phyloP scores from a whole-genome alignment of 2,888 invertebrate species.

The Andrena chrysosceles region DNA sequence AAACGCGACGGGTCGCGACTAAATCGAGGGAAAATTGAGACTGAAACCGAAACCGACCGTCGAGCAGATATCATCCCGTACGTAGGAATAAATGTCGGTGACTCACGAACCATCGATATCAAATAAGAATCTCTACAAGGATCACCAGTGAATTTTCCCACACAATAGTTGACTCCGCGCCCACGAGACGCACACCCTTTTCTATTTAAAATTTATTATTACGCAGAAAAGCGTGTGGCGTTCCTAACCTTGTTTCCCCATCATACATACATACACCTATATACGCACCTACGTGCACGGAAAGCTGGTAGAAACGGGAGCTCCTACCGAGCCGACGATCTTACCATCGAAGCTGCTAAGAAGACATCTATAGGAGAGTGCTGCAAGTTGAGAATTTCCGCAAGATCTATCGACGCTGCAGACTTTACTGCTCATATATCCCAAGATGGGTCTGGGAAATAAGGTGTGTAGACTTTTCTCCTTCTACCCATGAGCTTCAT shows the following conservation, averaged over 20 bases:
- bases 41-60: not conserved
- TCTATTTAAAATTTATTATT: not conserved
- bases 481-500: not conserved
- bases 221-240: not conserved
- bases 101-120: slow-evolving; percentile 12
- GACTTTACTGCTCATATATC: not conserved
- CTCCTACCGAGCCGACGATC: not conserved
- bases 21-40: not conserved
- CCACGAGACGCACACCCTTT: not conserved
- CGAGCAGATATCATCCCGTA: not conserved
- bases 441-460: slow-evolving; percentile 48
- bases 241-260: slow-evolving; percentile 1
- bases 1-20: not conserved
- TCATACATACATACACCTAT: not conserved
- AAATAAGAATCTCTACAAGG: not conserved
- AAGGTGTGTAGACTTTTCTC: slow-evolving; percentile 36
- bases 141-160: slow-evolving; percentile 10
- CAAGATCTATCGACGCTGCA: slow-evolving; percentile 11
- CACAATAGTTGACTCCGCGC: not conserved
- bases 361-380: slow-evolving; percentile 2
- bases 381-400: not conserved
- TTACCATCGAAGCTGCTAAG: not conserved
- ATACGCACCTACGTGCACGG: not conserved
- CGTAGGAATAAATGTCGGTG: slow-evolving; percentile 11
- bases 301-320: not conserved